Percentiles rank a stretch among this genome's conserved stretches.
phyloP scores from a whole-genome alignment of 2,113 vertebrate species.

The Catharus minimus region DNA sequence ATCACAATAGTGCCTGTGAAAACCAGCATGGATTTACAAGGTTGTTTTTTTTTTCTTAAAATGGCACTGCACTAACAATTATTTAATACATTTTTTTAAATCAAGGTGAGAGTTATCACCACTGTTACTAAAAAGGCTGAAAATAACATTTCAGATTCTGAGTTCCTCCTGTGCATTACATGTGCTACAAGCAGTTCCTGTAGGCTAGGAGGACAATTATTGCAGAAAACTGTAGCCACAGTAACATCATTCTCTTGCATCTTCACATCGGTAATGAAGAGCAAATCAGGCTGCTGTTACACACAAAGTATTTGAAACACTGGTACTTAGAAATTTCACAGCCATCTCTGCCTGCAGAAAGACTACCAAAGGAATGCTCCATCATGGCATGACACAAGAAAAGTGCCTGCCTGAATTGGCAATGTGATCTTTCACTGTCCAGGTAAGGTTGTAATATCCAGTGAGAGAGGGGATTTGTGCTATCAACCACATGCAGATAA shows the following conservation, averaged over 20 bases:
- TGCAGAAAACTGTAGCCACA: background rate
- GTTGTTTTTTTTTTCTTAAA: too few relatives aligned
- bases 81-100: background rate
- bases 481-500: background rate
- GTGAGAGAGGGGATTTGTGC: background rate
- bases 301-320: background rate
- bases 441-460: background rate
- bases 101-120: background rate
- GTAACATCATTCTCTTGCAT: background rate
- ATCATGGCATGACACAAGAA: background rate
- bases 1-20: background rate
- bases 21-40: background rate
- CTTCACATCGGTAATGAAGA: background rate
- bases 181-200: background rate
- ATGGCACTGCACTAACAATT: background rate
- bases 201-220: background rate
- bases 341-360: background rate
- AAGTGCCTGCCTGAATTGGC: background rate
- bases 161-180: background rate
- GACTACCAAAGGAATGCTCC: background rate
- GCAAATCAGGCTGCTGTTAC: background rate
- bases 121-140: background rate
- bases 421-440: background rate
- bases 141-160: background rate
- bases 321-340: background rate